Evolutionary conservation across 2,888 invertebrate species (phyloP).

Genomic region (Agonopterix arenella): DNA sequence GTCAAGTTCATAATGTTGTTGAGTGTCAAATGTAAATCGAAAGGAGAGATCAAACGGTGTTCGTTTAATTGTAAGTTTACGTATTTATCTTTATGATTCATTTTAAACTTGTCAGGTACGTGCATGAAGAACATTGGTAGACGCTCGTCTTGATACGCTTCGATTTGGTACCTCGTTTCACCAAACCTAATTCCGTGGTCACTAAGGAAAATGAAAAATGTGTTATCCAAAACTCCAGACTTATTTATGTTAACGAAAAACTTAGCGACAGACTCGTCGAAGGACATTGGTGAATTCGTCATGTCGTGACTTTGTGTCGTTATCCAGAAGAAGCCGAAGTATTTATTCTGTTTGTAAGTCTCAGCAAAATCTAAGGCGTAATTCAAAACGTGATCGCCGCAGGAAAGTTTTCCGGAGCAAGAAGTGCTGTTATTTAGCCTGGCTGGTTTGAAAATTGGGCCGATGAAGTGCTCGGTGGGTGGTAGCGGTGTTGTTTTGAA

Average conservation of each 20-base stretch:
- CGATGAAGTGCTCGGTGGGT: slow-evolving; percentile 70
- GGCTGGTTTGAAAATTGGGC: slow-evolving; percentile 3
- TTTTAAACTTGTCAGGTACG: neutral
- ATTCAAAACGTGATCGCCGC: neutral
- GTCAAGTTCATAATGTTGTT: neutral
- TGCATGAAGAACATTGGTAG: slow-evolving; percentile 1
- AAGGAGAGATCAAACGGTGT: slow-evolving; percentile 1
- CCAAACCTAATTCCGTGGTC: neutral
- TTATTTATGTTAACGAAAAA: neutral
- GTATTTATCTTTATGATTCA: neutral
- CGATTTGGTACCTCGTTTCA: neutral
- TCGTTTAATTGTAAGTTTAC: neutral
- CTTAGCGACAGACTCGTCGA: neutral
- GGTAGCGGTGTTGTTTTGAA: neutral
- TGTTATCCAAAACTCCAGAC: neutral
- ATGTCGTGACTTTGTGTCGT: neutral
- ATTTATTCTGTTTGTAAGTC: neutral
- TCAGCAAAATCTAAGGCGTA: neutral
- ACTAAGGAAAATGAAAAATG: neutral
- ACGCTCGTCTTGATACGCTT: neutral
- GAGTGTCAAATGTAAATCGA: slow-evolving; percentile 2
- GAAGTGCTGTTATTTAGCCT: neutral
- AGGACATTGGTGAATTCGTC: neutral
- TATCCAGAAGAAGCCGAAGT: slow-evolving; percentile 1
- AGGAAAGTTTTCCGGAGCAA: neutral